These are phyloP conservation scores for Petrocephalus schoutedeni DNA, from an alignment of 2,797 vertebrate species.

Conservation along the genomic window DNA sequence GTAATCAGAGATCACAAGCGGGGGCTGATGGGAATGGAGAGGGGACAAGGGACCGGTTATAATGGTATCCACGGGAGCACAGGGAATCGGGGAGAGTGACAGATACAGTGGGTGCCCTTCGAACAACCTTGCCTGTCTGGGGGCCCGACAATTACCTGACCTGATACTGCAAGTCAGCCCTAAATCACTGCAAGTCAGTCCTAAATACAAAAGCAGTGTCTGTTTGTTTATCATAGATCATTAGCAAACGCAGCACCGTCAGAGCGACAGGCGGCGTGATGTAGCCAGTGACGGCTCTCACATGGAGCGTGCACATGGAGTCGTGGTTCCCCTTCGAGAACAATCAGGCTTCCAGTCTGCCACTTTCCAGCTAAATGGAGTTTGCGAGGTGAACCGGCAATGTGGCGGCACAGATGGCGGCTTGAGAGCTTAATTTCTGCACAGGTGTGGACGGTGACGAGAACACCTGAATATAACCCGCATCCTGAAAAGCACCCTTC, in stretches of 20 bases:
- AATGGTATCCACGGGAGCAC: slow-evolving; percentile 16
- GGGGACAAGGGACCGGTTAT: slow-evolving; percentile 14
- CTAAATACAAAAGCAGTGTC: not conserved
- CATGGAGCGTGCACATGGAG: not conserved
- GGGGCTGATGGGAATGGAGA: slow-evolving; percentile 17
- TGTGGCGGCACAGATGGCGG: slow-evolving; percentile 37
- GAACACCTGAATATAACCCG: slow-evolving; percentile 25
- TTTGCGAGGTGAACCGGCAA: slow-evolving; percentile 32
- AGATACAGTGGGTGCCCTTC: slow-evolving; percentile 15
- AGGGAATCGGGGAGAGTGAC: slow-evolving; percentile 11
- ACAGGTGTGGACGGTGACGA: slow-evolving; percentile 29
- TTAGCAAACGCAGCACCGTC: not conserved
- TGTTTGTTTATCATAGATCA: not conserved
- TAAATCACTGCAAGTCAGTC: not conserved
- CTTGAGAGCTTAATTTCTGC: slow-evolving; percentile 28
- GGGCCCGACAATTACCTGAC: not conserved
- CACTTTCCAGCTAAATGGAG: not conserved
- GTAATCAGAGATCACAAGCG: slow-evolving; percentile 23
- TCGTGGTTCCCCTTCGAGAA: not conserved
- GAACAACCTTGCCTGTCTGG: not conserved
- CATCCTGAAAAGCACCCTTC: not conserved
- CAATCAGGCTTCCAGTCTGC: not conserved
- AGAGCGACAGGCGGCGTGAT: not conserved
- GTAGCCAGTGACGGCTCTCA: not conserved
- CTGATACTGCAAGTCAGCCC: not conserved